Conservation (phyloP, 2,113 vertebrate genomes). For the Pogonocichla stellata region DNA sequence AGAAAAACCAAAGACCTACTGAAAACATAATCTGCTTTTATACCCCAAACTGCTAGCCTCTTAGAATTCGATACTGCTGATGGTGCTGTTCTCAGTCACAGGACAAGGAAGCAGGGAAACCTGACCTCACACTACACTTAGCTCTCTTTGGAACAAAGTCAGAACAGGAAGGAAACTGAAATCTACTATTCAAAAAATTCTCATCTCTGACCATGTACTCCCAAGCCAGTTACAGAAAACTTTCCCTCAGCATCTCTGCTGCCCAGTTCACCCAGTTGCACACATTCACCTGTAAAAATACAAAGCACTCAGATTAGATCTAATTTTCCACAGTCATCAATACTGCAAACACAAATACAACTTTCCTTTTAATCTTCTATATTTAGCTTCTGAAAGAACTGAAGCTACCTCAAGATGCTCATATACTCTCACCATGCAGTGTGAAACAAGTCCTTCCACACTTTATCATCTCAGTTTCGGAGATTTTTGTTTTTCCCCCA, state of each 20-base stretch:
- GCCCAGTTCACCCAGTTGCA: neutral
- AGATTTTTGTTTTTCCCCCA: neutral
- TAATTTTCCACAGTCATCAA: neutral
- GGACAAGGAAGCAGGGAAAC: neutral
- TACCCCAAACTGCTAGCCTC: neutral
- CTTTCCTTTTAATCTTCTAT: neutral
- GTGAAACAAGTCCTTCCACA: neutral
- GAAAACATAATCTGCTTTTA: neutral
- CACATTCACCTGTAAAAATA: neutral
- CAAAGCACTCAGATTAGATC: neutral
- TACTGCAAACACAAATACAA: neutral
- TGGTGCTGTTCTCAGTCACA: neutral
- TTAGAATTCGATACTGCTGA: neutral
- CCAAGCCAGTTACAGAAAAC: neutral
- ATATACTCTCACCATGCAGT: neutral
- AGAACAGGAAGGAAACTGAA: neutral
- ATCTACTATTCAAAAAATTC: neutral
- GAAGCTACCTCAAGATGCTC: neutral
- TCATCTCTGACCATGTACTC: neutral
- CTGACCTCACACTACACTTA: neutral
- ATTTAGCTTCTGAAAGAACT: neutral
- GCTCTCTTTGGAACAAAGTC: neutral
- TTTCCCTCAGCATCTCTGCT: neutral
- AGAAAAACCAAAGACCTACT: neutral
- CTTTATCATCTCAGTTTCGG: neutral